These are phyloP conservation scores for Pyrocoelia pectoralis DNA, from an alignment of 2,888 invertebrate species.

Conservation along the genomic window DNA sequence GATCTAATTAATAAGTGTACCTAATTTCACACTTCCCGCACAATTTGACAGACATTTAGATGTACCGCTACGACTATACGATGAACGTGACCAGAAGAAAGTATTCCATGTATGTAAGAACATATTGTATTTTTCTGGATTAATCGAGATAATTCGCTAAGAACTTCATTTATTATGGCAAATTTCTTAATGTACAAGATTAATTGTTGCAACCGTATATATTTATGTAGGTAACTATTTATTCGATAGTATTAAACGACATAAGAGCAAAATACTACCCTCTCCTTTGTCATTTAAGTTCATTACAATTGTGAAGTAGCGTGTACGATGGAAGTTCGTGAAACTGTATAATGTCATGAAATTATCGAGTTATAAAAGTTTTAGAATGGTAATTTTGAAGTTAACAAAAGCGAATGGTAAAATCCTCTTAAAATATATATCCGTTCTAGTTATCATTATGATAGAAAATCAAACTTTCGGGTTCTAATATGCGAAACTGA, in stretches of 20 bases:
- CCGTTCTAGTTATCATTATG: neutral
- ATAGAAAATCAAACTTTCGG: neutral
- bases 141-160: too few species aligned
- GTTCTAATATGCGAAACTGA: neutral
- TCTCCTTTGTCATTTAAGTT: neutral
- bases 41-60: too few species aligned
- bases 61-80: too few species aligned
- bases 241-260: neutral
- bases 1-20: too few species aligned
- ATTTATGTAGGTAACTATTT: too few species aligned
- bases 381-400: neutral
- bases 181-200: too few species aligned
- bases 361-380: conserved; percentile 1
- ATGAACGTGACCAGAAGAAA: too few species aligned
- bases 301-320: neutral
- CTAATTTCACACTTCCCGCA: too few species aligned
- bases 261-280: neutral
- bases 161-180: too few species aligned
- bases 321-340: neutral
- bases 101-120: too few species aligned
- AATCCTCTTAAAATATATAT: neutral
- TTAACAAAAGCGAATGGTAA: neutral
- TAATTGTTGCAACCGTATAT: too few species aligned
- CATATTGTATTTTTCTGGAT: too few species aligned
- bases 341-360: neutral